A percentile compares a stretch with the other conserved stretches of the same genome.
Conservation (phyloP, 2,113 vertebrate genomes). For the Bubo bubo region DNA sequence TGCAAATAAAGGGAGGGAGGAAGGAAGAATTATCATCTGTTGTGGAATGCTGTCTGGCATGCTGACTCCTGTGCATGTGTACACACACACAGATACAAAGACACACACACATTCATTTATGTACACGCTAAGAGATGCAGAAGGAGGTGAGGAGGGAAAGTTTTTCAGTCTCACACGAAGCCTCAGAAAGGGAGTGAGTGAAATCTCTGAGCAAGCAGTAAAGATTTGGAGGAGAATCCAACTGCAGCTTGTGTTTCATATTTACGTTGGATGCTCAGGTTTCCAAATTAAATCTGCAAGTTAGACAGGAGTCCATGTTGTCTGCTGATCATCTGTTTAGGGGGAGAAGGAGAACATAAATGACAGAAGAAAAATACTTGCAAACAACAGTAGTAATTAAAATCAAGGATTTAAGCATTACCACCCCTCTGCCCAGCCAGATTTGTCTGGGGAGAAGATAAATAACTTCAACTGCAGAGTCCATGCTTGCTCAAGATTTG, state of each 20-base stretch:
- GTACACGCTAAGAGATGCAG: constrained; percentile 24
- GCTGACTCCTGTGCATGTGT: not conserved
- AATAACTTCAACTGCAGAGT: constrained; percentile 64
- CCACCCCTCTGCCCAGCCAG: not conserved
- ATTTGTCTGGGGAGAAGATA: constrained; percentile 58
- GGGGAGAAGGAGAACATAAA: constrained; percentile 1
- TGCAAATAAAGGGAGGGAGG: not conserved
- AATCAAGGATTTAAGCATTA: constrained; percentile 63
- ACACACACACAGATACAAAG: not conserved
- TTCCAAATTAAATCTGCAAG: constrained; percentile 31
- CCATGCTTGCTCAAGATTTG: constrained; percentile 56
- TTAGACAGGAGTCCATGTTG: constrained; percentile 20
- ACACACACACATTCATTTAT: not conserved
- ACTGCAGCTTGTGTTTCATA: not conserved
- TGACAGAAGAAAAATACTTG: constrained; percentile 40
- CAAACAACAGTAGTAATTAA: constrained; percentile 58
- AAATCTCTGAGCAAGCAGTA: not conserved
- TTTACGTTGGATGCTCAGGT: not conserved
- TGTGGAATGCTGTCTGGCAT: constrained; percentile 43
- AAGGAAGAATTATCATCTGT: constrained; percentile 11
- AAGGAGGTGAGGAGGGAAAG: not conserved
- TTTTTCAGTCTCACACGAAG: constrained; percentile 13
- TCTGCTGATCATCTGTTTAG: constrained; percentile 37
- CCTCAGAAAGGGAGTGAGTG: not conserved
- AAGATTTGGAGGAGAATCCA: constrained; percentile 4